Evolutionary conservation across 2,888 invertebrate genomes (phyloP).

Genomic region (Drosophila limbata): DNA sequence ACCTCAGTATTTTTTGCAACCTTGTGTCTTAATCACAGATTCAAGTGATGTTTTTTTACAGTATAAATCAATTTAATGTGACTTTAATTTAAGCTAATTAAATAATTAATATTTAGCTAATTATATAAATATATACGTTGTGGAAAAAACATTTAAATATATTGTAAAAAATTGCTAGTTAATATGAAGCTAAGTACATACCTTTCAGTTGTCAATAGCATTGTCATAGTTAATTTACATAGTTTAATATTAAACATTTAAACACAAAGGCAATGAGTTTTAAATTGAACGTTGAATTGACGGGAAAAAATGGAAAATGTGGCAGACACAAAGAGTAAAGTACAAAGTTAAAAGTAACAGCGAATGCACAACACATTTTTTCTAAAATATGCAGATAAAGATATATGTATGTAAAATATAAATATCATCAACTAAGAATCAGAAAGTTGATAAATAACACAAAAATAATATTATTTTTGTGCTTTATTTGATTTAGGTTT

Average conservation of each 20-base stretch:
- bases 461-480: constrained; percentile 13
- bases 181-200: constrained; percentile 41
- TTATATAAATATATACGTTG: not conserved
- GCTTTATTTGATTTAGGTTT: constrained; percentile 10
- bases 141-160: constrained; percentile 4
- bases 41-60: not conserved
- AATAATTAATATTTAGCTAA: not conserved
- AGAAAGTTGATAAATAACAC: constrained; percentile 35
- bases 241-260: constrained; percentile 28
- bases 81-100: too few species aligned
- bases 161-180: constrained; percentile 1
- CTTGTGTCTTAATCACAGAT: not conserved
- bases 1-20: not conserved
- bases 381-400: not conserved
- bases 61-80: not conserved
- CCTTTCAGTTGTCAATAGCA: constrained; percentile 40
- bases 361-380: constrained; percentile 27
- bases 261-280: constrained; percentile 37
- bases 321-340: constrained; percentile 62
- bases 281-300: constrained; percentile 43
- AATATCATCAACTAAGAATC: constrained; percentile 38
- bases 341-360: constrained; percentile 21
- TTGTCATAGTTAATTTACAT: constrained; percentile 3
- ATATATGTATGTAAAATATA: constrained; percentile 5
- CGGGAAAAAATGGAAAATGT: constrained; percentile 55